Evolutionary conservation across 2,888 invertebrate genomes (phyloP).

Genomic region (Pegoplata infirma): DNA sequence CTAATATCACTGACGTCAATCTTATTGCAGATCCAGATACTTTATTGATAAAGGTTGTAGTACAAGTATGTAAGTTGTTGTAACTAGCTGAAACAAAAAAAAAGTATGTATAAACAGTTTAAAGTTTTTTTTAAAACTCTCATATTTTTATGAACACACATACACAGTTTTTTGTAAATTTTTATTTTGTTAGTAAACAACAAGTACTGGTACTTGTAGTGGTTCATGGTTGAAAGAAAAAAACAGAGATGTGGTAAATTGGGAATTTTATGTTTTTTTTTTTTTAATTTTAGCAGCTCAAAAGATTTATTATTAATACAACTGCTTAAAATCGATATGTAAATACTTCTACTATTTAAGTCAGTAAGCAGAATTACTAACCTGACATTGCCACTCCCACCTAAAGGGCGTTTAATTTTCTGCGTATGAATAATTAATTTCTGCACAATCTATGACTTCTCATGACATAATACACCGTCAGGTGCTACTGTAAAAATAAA

Average conservation of each 20-base stretch:
- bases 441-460: not conserved
- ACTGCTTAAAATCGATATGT: no score
- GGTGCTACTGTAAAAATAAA: constrained; percentile 38
- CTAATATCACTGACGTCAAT: no score
- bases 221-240: constrained; percentile 19
- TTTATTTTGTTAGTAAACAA: constrained; percentile 45
- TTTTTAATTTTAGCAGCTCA: not conserved
- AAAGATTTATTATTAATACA: not conserved
- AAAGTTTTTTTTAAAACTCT: constrained; percentile 41
- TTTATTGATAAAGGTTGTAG: not conserved
- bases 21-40: no score
- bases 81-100: no score
- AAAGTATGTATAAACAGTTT: constrained; percentile 25
- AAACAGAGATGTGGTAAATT: not conserved
- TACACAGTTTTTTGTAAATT: constrained; percentile 34
- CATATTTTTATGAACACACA: not conserved
- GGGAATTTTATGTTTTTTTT: not conserved
- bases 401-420: not conserved
- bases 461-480: constrained; percentile 24
- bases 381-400: not conserved
- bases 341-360: no score
- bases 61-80: not conserved
- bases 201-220: constrained; percentile 34
- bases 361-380: no score
- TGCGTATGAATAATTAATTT: not conserved